phyloP scores from a whole-genome alignment of 2,113 vertebrate genomes.

The Peucedramus taeniatus region DNA sequence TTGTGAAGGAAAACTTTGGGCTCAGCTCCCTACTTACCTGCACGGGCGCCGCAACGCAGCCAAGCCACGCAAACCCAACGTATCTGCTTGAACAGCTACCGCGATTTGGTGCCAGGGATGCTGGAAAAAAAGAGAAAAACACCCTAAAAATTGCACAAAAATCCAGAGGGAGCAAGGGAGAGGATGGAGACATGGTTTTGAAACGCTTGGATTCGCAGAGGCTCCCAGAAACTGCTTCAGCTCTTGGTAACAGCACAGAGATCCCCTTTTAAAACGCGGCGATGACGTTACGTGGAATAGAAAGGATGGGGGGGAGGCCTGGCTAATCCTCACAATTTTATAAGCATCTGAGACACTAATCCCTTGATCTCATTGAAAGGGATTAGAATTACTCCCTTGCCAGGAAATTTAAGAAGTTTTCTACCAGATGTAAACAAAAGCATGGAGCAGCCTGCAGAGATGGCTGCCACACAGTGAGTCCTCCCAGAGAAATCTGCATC shows the following conservation, averaged over 20 bases:
- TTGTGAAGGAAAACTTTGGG: neutral
- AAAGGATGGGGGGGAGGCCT: neutral
- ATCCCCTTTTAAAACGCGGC: neutral
- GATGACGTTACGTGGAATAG: neutral
- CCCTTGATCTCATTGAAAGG: slow-evolving; percentile 59
- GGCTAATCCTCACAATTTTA: slow-evolving; percentile 60
- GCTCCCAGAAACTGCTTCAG: neutral
- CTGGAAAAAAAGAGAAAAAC: slow-evolving; percentile 17
- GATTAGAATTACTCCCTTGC: slow-evolving; percentile 44
- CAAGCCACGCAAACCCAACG: slow-evolving; percentile 8
- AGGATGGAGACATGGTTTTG: neutral
- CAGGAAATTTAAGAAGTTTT: slow-evolving; percentile 40
- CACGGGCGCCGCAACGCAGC: neutral
- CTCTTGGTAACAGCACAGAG: neutral
- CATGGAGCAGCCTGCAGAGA: neutral
- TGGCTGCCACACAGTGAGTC: neutral
- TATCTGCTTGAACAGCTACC: neutral
- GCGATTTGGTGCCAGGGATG: neutral
- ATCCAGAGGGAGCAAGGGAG: neutral
- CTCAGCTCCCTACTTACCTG: slow-evolving; percentile 33
- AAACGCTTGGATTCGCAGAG: neutral
- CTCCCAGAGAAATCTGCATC: accelerated
- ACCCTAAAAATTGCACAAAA: slow-evolving; percentile 33
- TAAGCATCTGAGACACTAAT: slow-evolving; percentile 63
- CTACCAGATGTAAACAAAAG: slow-evolving; percentile 27